Conservation (phyloP, 2,113 vertebrate genomes). For the Perognathus longimembris region DNA sequence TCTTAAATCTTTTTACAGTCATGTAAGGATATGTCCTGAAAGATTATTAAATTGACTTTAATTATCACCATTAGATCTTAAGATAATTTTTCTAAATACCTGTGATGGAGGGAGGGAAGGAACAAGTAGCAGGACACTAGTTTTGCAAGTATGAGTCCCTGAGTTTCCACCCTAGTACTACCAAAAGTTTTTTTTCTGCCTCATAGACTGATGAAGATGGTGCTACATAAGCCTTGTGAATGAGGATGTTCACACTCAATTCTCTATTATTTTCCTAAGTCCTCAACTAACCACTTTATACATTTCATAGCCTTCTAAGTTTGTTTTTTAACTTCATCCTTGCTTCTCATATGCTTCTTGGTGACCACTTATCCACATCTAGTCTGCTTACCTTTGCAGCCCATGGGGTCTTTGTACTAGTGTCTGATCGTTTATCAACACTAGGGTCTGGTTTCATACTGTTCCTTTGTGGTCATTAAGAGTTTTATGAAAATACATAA, state of each 20-base stretch:
- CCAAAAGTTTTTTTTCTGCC: neutral
- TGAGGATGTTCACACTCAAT: conserved; percentile 3
- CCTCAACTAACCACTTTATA: neutral
- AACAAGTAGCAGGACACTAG: too few species aligned
- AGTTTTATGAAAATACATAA: conserved; percentile 48
- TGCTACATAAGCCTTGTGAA: neutral
- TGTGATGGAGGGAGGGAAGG: neutral
- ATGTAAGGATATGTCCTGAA: conserved; percentile 40
- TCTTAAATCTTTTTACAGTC: conserved; percentile 27
- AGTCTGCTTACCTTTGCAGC: neutral
- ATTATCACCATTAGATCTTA: conserved; percentile 21
- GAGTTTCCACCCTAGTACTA: too few species aligned
- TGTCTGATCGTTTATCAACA: neutral
- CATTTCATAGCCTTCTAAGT: neutral
- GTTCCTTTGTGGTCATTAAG: conserved; percentile 19
- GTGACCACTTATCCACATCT: neutral
- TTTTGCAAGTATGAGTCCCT: too few species aligned
- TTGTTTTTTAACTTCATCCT: neutral
- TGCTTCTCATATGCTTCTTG: neutral
- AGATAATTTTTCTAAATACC: conserved; percentile 40
- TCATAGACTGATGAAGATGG: neutral
- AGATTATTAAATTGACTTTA: conserved; percentile 5
- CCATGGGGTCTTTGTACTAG: too few species aligned
- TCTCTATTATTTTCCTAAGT: neutral
- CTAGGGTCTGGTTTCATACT: neutral